phyloP scores from a whole-genome alignment of 1,140 invertebrate genomes.

The Drosophila nannoptera region DNA sequence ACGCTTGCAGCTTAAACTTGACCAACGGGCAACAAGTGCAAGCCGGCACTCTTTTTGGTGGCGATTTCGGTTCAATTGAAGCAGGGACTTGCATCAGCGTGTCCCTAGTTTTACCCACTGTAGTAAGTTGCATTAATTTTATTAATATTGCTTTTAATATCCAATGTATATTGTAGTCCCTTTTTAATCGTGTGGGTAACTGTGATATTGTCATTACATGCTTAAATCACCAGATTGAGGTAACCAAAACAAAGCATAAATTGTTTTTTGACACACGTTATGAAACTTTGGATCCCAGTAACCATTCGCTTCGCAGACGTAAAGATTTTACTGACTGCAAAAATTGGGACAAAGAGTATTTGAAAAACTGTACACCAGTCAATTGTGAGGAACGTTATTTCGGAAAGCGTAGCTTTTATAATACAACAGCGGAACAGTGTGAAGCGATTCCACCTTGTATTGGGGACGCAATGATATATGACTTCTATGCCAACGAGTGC shows the following conservation, averaged over 20 bases:
- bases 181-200: constrained; percentile 71
- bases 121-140: constrained; percentile 40
- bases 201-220: constrained; percentile 58
- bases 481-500: constrained; percentile 60
- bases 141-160: neutral
- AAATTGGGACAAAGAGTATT: constrained; percentile 70
- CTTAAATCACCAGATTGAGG: constrained; percentile 34
- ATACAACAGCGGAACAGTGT: constrained; percentile 48
- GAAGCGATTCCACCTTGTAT: constrained; percentile 40
- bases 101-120: constrained; percentile 69
- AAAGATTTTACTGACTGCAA: constrained; percentile 56
- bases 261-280: constrained; percentile 67
- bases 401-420: constrained; percentile 66
- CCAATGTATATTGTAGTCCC: constrained; percentile 40
- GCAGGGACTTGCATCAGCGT: constrained; percentile 57
- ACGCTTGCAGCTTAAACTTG: constrained; percentile 55
- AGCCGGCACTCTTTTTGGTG: constrained; percentile 54
- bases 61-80: constrained; percentile 58
- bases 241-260: constrained; percentile 36
- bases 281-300: constrained; percentile 57
- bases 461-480: constrained; percentile 40
- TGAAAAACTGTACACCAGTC: constrained; percentile 62
- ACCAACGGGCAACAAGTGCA: constrained; percentile 38
- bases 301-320: constrained; percentile 41
- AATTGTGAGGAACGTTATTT: constrained; percentile 74